These are phyloP conservation scores for Cosmia trapezina DNA, from an alignment of 2,888 invertebrate species.

Conservation along the genomic window DNA sequence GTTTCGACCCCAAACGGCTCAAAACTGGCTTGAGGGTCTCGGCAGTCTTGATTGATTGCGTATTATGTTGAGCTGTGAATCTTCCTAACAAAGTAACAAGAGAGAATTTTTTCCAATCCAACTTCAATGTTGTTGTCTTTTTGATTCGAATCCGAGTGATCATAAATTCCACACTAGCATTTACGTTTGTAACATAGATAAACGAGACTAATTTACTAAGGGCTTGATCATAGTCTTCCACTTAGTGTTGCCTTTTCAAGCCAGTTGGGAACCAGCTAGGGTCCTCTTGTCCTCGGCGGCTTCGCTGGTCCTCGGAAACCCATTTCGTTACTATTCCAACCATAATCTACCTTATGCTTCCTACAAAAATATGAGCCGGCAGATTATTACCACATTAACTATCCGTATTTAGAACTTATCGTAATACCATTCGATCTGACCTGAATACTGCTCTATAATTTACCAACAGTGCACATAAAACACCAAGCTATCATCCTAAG, in stretches of 20 bases:
- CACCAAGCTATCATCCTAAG: conserved; percentile 14
- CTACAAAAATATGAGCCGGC: no score
- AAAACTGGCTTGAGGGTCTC: no score
- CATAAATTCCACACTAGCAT: background rate
- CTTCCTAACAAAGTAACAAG: background rate
- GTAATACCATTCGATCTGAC: conserved; percentile 9
- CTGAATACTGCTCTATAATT: conserved; percentile 8
- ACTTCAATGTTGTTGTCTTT: background rate
- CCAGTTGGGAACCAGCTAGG: background rate
- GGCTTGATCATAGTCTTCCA: background rate
- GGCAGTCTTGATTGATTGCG: no score
- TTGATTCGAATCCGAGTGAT: background rate
- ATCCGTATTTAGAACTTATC: background rate
- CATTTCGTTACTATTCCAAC: background rate
- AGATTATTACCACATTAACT: background rate
- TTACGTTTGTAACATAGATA: background rate
- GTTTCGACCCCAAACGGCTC: no score
- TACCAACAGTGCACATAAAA: conserved; percentile 17
- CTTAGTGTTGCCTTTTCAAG: background rate
- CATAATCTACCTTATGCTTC: background rate
- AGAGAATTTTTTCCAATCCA: background rate
- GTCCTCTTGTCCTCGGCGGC: background rate
- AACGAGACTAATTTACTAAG: background rate
- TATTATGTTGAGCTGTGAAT: background rate
- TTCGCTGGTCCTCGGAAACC: background rate